Percentiles rank a stretch among this genome's conserved stretches.
phyloP scores from a whole-genome alignment of 2,797 vertebrate species.

The Cuculus canorus region DNA sequence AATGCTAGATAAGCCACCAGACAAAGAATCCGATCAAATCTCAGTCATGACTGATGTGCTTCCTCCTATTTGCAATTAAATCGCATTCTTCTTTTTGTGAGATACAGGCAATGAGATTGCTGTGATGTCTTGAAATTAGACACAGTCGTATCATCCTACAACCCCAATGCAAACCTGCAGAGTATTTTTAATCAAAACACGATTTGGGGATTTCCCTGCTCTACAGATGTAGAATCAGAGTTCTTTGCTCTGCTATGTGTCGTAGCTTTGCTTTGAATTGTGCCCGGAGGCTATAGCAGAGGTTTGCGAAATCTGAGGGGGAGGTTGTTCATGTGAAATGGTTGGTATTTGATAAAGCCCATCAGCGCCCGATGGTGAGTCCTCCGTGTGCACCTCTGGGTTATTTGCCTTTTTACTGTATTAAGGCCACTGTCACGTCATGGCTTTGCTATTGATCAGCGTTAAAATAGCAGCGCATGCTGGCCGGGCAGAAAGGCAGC shows the following conservation, averaged over 20 bases:
- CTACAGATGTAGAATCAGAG: not conserved
- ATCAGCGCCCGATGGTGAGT: rapidly evolving
- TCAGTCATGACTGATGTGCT: not conserved
- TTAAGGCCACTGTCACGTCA: not conserved
- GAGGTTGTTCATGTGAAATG: not conserved
- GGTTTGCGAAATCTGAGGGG: not conserved
- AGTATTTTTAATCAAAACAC: not conserved
- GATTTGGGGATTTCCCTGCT: slow-evolving; percentile 2
- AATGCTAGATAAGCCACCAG: not conserved
- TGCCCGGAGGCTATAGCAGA: not conserved
- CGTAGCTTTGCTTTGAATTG: slow-evolving; percentile 3
- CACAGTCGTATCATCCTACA: not conserved
- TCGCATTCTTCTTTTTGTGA: not conserved
- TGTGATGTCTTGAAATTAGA: not conserved
- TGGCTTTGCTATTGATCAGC: not conserved
- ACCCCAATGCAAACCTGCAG: not conserved
- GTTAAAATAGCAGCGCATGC: not conserved
- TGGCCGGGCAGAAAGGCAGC: not conserved
- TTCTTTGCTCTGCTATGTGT: not conserved
- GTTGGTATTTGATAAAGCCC: not conserved
- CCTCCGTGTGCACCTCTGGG: not conserved
- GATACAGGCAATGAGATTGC: not conserved
- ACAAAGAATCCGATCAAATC: not conserved
- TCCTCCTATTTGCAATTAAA: not conserved
- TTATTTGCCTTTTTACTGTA: slow-evolving; percentile 27